These are phyloP conservation scores for Spilogale gracilis DNA, from an alignment of 2,113 vertebrate genomes.

Conservation along the genomic window DNA sequence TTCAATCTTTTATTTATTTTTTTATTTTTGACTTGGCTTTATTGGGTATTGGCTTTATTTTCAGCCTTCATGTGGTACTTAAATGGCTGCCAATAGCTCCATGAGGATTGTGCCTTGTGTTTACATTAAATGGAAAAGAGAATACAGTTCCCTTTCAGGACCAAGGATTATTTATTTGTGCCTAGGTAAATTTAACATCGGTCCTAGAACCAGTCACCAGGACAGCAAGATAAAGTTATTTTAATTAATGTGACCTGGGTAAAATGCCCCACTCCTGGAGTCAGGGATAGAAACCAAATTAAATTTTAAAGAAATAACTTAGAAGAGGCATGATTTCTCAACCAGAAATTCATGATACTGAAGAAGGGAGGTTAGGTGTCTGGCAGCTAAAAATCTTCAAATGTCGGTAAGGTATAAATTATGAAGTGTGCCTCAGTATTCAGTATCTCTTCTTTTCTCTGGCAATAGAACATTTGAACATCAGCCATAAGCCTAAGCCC, in stretches of 20 bases:
- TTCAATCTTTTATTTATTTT: no score
- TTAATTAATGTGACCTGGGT: background rate
- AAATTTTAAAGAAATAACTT: background rate
- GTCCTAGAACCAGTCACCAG: background rate
- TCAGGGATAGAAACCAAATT: background rate
- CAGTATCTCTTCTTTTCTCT: background rate
- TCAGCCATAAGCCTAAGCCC: background rate
- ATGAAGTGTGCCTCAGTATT: background rate
- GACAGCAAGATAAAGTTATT: background rate
- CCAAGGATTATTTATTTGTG: constrained; percentile 18
- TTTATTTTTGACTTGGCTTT: constrained; percentile 2
- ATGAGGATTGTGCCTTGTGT: background rate
- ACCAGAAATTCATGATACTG: background rate
- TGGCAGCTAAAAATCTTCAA: background rate
- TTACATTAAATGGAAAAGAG: background rate
- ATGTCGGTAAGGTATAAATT: background rate
- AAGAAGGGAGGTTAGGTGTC: background rate
- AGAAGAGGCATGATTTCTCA: background rate
- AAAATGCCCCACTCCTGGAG: background rate
- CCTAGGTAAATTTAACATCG: background rate
- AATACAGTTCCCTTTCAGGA: background rate
- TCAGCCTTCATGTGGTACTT: background rate
- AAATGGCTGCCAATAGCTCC: background rate
- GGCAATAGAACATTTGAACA: background rate
- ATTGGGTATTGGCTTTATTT: background rate